Evolutionary conservation across 2,888 invertebrate species (phyloP).

Genomic region (Cantharis flavilabris): DNA sequence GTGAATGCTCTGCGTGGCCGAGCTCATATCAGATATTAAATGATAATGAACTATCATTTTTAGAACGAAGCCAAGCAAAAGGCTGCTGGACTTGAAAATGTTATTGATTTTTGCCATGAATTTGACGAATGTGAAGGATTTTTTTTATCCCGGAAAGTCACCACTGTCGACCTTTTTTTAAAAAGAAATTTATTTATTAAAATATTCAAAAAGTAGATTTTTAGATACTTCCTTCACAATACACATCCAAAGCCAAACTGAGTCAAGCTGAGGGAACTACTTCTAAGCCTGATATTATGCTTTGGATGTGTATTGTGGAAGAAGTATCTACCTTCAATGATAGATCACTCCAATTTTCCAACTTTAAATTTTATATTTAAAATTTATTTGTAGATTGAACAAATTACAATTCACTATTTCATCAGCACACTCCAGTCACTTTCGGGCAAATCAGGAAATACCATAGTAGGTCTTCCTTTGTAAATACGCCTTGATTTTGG

Average conservation of each 20-base stretch:
- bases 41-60: background rate
- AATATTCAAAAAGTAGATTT: too few relatives aligned
- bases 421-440: background rate
- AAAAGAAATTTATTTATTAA: background rate
- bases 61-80: background rate
- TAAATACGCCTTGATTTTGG: constrained; percentile 7
- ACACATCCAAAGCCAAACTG: too few relatives aligned
- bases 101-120: background rate
- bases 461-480: constrained; percentile 21
- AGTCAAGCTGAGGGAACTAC: too few relatives aligned
- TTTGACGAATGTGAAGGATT: background rate
- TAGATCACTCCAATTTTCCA: too few relatives aligned
- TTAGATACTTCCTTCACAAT: too few relatives aligned
- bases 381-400: background rate
- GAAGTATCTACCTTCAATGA: too few relatives aligned
- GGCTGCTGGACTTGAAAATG: background rate
- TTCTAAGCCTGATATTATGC: too few relatives aligned
- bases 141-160: background rate
- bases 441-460: constrained; percentile 9
- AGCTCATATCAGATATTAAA: background rate
- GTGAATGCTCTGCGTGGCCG: background rate
- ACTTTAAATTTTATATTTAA: too few relatives aligned
- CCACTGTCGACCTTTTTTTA: too few relatives aligned
- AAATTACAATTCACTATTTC: background rate
- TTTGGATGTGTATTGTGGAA: too few relatives aligned